A percentile compares a stretch with the other conserved stretches of the same genome.
Conservation (phyloP, 1,140 invertebrate species). For the Propsilocerus akamusi region DNA sequence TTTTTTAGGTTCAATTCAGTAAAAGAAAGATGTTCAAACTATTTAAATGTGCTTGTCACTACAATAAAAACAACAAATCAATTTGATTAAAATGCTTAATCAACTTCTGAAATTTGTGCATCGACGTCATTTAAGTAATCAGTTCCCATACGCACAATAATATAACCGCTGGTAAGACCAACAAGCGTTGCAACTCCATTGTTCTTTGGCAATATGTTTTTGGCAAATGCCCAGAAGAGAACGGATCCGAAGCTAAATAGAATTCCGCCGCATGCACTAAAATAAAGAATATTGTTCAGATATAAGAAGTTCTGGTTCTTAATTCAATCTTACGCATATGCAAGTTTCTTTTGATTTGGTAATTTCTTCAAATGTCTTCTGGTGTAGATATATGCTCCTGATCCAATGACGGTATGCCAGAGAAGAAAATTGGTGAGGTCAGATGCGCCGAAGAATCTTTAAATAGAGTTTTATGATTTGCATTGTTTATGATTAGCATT, state of each 20-base stretch:
- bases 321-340: background rate
- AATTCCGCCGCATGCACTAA: background rate
- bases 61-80: too few species aligned
- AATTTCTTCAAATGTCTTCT: background rate
- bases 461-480: background rate
- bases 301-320: background rate
- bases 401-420: background rate
- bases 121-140: background rate
- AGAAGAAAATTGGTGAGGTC: background rate
- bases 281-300: background rate
- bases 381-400: background rate
- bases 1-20: too few species aligned
- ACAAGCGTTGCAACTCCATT: background rate
- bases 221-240: background rate
- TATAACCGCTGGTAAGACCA: background rate
- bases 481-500: background rate
- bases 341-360: background rate
- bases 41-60: too few species aligned
- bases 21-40: too few species aligned
- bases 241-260: background rate
- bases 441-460: background rate
- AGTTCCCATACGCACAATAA: background rate
- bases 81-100: background rate
- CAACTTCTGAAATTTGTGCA: background rate
- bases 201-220: background rate